These are phyloP conservation scores for Drosophila nigrodunni DNA, from an alignment of 1,140 invertebrate genomes.

Conservation along the genomic window DNA sequence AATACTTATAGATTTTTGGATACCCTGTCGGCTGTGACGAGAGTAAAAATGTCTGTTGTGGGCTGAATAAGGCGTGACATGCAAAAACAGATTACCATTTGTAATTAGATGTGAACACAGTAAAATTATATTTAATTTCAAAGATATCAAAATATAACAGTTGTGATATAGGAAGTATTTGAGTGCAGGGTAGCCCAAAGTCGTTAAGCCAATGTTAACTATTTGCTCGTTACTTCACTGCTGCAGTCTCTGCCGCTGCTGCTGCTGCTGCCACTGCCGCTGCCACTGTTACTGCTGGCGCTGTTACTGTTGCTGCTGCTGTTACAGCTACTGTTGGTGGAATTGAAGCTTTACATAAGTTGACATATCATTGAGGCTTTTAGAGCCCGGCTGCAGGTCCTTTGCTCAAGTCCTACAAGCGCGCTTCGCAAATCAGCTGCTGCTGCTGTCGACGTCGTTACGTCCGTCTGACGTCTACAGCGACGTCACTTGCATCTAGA, in stretches of 20 bases:
- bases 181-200: too few relatives aligned
- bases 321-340: conserved; percentile 25
- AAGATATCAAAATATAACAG: too few relatives aligned
- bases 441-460: conserved; percentile 36
- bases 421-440: conserved; percentile 64
- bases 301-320: conserved; percentile 7
- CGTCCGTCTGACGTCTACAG: conserved; percentile 6
- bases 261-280: conserved; percentile 5
- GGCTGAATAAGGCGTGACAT: too few relatives aligned
- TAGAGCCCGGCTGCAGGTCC: conserved; percentile 79
- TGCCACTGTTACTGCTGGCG: conserved; percentile 13
- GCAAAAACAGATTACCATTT: too few relatives aligned
- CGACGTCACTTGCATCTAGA: conserved; percentile 48
- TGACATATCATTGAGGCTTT: conserved; percentile 66
- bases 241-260: conserved; percentile 19
- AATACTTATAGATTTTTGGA: conserved; percentile 34
- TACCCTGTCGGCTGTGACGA: not conserved
- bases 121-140: too few relatives aligned
- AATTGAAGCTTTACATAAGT: conserved; percentile 74
- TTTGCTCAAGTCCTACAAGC: conserved; percentile 65
- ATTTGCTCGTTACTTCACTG: conserved; percentile 3
- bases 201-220: too few relatives aligned
- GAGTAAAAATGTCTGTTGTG: not conserved
- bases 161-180: too few relatives aligned
- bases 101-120: too few relatives aligned